phyloP scores from a whole-genome alignment of 2,113 vertebrate species.

The Corythoichthys intestinalis region DNA sequence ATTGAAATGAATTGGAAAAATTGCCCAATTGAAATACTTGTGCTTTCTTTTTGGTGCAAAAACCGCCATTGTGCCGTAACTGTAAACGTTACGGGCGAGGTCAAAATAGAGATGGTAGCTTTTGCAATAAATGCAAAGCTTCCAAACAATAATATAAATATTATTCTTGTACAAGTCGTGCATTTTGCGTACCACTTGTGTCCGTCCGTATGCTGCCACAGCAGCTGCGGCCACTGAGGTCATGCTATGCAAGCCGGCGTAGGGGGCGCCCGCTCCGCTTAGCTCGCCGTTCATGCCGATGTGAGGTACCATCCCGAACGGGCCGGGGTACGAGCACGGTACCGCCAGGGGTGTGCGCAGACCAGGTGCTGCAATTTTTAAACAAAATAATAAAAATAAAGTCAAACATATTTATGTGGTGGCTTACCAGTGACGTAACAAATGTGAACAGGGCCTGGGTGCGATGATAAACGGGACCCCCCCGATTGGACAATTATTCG shows the following conservation, averaged over 20 bases:
- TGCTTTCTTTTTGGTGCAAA: too few relatives aligned
- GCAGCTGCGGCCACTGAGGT: slow-evolving; percentile 80
- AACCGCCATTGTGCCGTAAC: too few relatives aligned
- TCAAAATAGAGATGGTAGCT: too few relatives aligned
- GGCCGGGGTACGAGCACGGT: slow-evolving; percentile 81
- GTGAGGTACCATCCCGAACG: slow-evolving; percentile 93
- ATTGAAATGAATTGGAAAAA: too few relatives aligned
- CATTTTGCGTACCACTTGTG: slow-evolving; percentile 82
- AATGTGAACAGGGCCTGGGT: too few relatives aligned
- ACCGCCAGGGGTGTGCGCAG: slow-evolving; percentile 87
- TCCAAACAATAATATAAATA: too few relatives aligned
- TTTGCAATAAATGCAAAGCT: too few relatives aligned
- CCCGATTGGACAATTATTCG: too few relatives aligned
- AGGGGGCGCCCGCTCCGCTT: slow-evolving; percentile 79
- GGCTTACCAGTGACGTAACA: not conserved
- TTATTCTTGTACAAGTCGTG: not conserved
- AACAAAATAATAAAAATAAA: not conserved
- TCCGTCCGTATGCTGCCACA: slow-evolving; percentile 83
- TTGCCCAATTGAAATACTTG: too few relatives aligned
- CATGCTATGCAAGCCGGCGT: slow-evolving; percentile 85
- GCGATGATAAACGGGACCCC: too few relatives aligned
- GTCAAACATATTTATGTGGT: not conserved
- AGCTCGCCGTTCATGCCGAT: slow-evolving; percentile 91
- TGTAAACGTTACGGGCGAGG: too few relatives aligned
- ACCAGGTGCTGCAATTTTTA: slow-evolving; percentile 69